A percentile compares a stretch with the other conserved stretches of the same genome.
Evolutionary conservation across 2,113 vertebrate genomes (phyloP).

Genomic region (Australoheros scitulus): DNA sequence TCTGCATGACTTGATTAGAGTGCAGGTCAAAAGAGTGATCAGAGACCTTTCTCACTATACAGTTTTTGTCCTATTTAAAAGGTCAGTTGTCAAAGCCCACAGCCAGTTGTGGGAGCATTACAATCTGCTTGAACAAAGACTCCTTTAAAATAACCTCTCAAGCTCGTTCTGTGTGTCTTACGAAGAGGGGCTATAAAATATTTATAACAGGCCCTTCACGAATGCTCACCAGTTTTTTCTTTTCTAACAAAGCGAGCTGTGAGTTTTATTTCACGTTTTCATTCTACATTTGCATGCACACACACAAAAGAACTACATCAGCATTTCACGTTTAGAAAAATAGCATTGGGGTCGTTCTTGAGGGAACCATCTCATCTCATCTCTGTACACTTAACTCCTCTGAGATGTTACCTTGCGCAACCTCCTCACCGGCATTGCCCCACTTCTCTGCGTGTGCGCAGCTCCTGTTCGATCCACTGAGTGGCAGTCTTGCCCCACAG

Average conservation of each 20-base stretch:
- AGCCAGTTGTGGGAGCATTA: neutral
- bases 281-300: neutral
- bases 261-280: neutral
- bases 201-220: conserved; percentile 1
- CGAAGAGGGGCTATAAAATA: conserved; percentile 14
- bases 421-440: neutral
- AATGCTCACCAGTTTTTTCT: neutral
- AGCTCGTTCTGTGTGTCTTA: neutral
- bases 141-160: conserved; percentile 5
- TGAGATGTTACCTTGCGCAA: conserved; percentile 30
- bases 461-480: conserved; percentile 38
- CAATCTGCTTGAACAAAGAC: neutral
- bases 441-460: neutral
- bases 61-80: neutral
- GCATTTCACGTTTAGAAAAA: neutral
- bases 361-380: neutral
- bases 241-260: neutral
- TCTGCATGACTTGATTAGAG: conserved; percentile 17
- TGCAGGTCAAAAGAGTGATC: neutral
- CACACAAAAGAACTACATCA: neutral
- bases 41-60: neutral
- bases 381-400: conserved; percentile 5
- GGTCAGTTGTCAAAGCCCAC: neutral
- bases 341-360: neutral
- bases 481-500: conserved; percentile 45